Conservation (phyloP, 92 coral and sea anemone genomes). For the Zoanthus solanderi region DNA sequence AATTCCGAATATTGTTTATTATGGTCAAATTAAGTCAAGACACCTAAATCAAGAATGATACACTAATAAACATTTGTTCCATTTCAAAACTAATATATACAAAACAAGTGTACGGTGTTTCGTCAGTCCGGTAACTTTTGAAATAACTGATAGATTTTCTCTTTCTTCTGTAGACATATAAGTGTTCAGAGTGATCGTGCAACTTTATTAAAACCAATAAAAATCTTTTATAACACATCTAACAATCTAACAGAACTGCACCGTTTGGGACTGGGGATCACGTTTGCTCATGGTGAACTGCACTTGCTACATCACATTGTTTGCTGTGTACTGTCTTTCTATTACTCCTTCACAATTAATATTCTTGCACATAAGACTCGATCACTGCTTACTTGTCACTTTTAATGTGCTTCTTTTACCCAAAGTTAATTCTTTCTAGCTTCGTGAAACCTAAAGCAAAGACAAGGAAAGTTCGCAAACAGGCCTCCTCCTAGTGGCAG, state of each 20-base stretch:
- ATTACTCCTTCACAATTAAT: constrained; percentile 1
- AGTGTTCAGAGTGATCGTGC: neutral
- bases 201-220: neutral
- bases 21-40: too few species aligned
- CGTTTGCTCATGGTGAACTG: constrained; percentile 71
- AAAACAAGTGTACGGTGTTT: too few species aligned
- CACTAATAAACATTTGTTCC: too few species aligned
- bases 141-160: neutral
- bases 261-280: constrained; percentile 79
- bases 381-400: constrained; percentile 1
- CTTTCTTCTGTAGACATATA: neutral
- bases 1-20: too few species aligned
- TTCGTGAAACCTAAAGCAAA: neutral
- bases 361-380: neutral
- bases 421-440: neutral
- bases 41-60: too few species aligned
- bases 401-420: neutral
- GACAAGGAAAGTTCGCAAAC: neutral
- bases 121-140: too few species aligned
- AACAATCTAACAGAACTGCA: constrained; percentile 78
- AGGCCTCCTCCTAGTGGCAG: neutral
- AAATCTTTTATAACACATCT: constrained; percentile 58
- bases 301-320: constrained; percentile 35
- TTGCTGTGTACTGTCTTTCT: neutral
- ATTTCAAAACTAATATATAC: too few species aligned